phyloP scores from a whole-genome alignment of 2,888 invertebrate species.

The Galeopsomyia nigrocyanea region DNA sequence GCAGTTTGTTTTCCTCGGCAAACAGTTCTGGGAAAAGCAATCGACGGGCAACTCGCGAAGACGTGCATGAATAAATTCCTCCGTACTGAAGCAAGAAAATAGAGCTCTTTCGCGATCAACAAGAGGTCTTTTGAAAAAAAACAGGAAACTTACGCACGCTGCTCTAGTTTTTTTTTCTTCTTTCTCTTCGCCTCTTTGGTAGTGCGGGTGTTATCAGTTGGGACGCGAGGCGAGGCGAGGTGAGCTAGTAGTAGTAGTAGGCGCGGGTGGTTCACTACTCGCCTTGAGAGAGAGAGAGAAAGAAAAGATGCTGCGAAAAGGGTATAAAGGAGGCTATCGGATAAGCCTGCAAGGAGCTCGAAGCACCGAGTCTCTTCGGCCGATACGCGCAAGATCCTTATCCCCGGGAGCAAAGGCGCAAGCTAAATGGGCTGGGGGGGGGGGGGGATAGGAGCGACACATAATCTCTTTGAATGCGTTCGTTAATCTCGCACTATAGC shows the following conservation, averaged over 20 bases:
- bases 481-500: conserved; percentile 56
- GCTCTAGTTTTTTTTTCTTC: conserved; percentile 12
- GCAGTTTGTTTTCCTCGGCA: too few relatives aligned
- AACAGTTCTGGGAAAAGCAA: too few relatives aligned
- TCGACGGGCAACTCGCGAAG: too few relatives aligned
- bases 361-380: background rate
- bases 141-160: background rate
- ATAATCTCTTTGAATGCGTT: conserved; percentile 52
- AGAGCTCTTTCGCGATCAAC: too few relatives aligned
- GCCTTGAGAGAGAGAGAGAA: background rate
- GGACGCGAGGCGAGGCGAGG: background rate
- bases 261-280: background rate
- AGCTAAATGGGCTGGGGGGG: background rate
- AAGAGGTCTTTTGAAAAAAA: too few relatives aligned
- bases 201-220: background rate
- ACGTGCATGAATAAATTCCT: too few relatives aligned
- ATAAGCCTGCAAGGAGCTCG: background rate
- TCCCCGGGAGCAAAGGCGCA: background rate
- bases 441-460: conserved; percentile 37
- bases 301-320: background rate
- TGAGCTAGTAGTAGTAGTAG: too few relatives aligned
- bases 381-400: conserved; percentile 25
- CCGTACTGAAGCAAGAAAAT: too few relatives aligned
- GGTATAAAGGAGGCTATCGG: background rate
- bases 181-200: background rate